phyloP scores from a whole-genome alignment of 2,888 invertebrate species.

The Acleris holmiana region DNA sequence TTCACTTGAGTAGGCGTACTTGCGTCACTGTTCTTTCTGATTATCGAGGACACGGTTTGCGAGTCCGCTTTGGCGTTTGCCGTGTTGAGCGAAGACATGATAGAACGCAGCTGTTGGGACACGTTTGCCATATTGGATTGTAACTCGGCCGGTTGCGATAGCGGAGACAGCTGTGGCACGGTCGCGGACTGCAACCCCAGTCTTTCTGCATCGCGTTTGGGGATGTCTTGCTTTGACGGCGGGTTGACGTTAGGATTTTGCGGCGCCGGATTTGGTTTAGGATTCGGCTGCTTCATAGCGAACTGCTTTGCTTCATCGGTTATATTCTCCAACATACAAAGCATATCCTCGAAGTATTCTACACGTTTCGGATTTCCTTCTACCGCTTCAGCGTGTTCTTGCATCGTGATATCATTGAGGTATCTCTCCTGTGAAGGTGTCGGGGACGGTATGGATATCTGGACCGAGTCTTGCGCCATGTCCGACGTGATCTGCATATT shows the following conservation, averaged over 20 bases:
- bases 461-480: conserved; percentile 85
- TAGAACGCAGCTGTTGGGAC: conserved; percentile 87
- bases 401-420: conserved; percentile 86
- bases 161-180: conserved; percentile 88
- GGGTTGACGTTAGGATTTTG: conserved; percentile 51
- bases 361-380: conserved; percentile 84
- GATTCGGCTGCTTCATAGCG: conserved; percentile 57
- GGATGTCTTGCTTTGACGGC: conserved; percentile 54
- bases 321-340: conserved; percentile 88
- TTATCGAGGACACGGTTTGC: conserved; percentile 70
- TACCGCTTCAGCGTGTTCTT: conserved; percentile 81
- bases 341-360: conserved; percentile 88
- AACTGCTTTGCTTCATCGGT: conserved; percentile 71
- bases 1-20: conserved; percentile 78
- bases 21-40: conserved; percentile 74
- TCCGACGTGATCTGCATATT: conserved; percentile 84
- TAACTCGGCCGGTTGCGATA: conserved; percentile 89
- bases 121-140: conserved; percentile 89
- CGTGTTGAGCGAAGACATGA: conserved; percentile 86
- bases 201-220: conserved; percentile 67
- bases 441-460: conserved; percentile 87
- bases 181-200: conserved; percentile 76
- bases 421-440: conserved; percentile 87
- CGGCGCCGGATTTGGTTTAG: conserved; percentile 48
- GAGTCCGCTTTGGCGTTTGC: conserved; percentile 78